phyloP scores from a whole-genome alignment of 2,888 invertebrate genomes.

The Steromphala cineraria region DNA sequence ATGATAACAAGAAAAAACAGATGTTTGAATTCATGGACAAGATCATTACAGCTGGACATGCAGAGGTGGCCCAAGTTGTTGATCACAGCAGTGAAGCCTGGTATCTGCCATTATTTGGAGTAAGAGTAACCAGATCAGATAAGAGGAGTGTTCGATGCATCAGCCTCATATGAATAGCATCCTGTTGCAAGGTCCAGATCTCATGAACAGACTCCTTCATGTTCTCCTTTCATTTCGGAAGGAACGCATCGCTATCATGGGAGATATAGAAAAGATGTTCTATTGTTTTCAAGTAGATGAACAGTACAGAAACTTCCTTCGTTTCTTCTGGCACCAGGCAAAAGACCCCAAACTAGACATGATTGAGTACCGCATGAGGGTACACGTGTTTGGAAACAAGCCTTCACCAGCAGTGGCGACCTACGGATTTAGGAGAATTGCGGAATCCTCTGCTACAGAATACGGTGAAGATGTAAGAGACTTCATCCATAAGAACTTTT shows the following conservation, averaged over 20 bases:
- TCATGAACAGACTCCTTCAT: conserved; percentile 40
- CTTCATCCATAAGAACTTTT: conserved; percentile 41
- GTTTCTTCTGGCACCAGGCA: conserved; percentile 44
- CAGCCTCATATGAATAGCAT: conserved; percentile 30
- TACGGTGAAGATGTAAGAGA: conserved; percentile 31
- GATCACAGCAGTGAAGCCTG: conserved; percentile 16
- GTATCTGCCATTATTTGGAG: conserved; percentile 40
- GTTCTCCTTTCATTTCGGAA: conserved; percentile 39
- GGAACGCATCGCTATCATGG: conserved; percentile 31
- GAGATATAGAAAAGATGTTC: conserved; percentile 46
- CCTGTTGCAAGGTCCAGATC: conserved; percentile 35
- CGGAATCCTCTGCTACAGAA: neutral
- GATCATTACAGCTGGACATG: conserved; percentile 28
- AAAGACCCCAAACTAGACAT: conserved; percentile 40
- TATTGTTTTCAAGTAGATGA: conserved; percentile 36
- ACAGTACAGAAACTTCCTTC: conserved; percentile 38
- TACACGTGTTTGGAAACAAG: conserved; percentile 48
- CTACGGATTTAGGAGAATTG: no score
- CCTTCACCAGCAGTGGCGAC: conserved; percentile 35
- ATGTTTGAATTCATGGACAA: conserved; percentile 28
- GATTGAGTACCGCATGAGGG: conserved; percentile 44
- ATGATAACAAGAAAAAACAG: conserved; percentile 21
- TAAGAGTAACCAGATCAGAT: conserved; percentile 37
- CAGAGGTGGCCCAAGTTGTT: conserved; percentile 37
- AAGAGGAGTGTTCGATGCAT: conserved; percentile 35